Percentiles rank a stretch among this genome's conserved stretches.
Conservation (phyloP, 2,113 vertebrate species). For the Sminthopsis crassicaudata region DNA sequence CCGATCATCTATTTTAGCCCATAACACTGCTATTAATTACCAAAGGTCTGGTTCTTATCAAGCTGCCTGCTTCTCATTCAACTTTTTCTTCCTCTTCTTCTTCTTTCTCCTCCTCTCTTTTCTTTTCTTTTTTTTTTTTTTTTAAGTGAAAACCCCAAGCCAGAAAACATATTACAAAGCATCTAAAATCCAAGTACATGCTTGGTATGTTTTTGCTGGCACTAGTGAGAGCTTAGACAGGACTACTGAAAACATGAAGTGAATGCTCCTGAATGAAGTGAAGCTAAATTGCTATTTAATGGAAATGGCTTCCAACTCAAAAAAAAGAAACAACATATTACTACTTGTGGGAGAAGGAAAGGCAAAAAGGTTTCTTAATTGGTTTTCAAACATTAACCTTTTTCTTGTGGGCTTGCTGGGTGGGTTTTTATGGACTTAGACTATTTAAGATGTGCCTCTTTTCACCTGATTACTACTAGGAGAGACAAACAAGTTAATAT, state of each 20-base stretch:
- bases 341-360: not conserved
- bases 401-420: not conserved
- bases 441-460: conserved; percentile 10
- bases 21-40: conserved; percentile 18
- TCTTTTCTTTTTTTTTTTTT: not conserved
- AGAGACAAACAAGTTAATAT: not conserved
- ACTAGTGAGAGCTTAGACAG: conserved; percentile 60
- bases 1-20: conserved; percentile 43
- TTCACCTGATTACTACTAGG: not conserved
- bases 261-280: not conserved
- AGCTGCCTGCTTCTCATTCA: conserved; percentile 52
- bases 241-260: not conserved
- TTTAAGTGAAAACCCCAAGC: conserved; percentile 27
- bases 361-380: not conserved
- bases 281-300: not conserved
- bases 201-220: conserved; percentile 60
- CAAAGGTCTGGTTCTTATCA: conserved; percentile 43
- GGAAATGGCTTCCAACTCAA: conserved; percentile 36
- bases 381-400: not conserved
- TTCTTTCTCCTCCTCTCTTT: not conserved
- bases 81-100: not conserved
- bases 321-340: conserved; percentile 26
- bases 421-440: not conserved
- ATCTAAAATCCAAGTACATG: not conserved
- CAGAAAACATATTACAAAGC: conserved; percentile 53